Evolutionary conservation across 2,888 invertebrate species (phyloP).

Genomic region (Clivina fossor): DNA sequence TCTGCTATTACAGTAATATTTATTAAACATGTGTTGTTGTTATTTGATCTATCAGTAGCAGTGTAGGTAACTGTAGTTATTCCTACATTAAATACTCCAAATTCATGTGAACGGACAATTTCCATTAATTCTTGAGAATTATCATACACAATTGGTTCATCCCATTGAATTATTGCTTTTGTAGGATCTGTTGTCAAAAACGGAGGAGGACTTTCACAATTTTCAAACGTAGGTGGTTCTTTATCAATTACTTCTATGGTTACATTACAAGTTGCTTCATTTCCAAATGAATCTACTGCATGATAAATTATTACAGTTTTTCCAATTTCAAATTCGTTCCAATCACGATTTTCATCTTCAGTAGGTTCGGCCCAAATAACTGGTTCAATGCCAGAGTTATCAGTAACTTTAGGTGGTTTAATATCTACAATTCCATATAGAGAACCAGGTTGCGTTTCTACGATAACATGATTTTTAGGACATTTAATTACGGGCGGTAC

Average conservation of each 20-base stretch:
- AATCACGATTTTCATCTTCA: conserved; percentile 14
- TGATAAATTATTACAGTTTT: conserved; percentile 61
- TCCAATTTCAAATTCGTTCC: conserved; percentile 59
- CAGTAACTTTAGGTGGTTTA: conserved; percentile 54
- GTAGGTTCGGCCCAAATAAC: conserved; percentile 60
- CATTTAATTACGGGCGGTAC: conserved; percentile 61
- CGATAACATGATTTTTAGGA: conserved; percentile 53
- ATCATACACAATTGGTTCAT: conserved; percentile 61
- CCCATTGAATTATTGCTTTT: conserved; percentile 58
- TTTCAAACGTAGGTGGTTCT: conserved; percentile 60
- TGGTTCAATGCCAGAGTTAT: conserved; percentile 62
- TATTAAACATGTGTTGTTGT: conserved; percentile 60
- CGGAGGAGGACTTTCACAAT: conserved; percentile 61
- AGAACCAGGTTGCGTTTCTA: conserved; percentile 54
- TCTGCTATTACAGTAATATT: conserved; percentile 61
- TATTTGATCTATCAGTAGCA: conserved; percentile 61
- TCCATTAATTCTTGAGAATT: conserved; percentile 55
- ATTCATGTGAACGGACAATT: conserved; percentile 51
- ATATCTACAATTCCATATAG: conserved; percentile 58
- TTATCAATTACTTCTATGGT: conserved; percentile 59
- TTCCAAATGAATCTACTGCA: conserved; percentile 63
- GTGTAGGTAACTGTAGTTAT: conserved; percentile 60
- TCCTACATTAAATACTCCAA: conserved; percentile 59
- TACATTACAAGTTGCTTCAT: conserved; percentile 64
- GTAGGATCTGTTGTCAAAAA: conserved; percentile 49